These are phyloP conservation scores for Labroides dimidiatus DNA, from an alignment of 2,797 vertebrate genomes.

Conservation along the genomic window DNA sequence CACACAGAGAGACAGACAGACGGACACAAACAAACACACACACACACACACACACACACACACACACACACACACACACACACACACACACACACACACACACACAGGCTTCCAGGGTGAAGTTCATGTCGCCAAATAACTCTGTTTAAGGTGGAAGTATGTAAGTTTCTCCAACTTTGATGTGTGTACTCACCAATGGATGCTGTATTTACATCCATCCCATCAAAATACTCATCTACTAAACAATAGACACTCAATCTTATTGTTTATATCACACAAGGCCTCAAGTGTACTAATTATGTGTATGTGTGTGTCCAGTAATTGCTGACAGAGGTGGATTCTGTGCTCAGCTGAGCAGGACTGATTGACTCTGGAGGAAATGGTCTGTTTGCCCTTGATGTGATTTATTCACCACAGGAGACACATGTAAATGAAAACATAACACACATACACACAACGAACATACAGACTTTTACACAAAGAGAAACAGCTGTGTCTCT, in stretches of 20 bases:
- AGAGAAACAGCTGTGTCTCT: slow-evolving; percentile 14
- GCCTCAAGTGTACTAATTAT: neutral
- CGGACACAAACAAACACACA: slow-evolving; percentile 3
- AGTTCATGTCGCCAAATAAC: neutral
- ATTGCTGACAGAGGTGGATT: slow-evolving; percentile 53
- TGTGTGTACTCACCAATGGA: neutral
- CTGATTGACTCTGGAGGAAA: slow-evolving; percentile 60
- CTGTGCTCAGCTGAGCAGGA: slow-evolving; percentile 54
- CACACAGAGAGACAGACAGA: too few species aligned
- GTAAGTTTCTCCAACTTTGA: neutral
- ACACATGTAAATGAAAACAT: neutral
- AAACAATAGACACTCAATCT: neutral
- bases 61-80: slow-evolving; percentile 4
- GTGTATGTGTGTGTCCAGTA: slow-evolving; percentile 27
- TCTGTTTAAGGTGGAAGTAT: neutral
- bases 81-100: slow-evolving; percentile 4
- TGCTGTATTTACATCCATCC: neutral
- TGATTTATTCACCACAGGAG: slow-evolving; percentile 38
- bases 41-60: neutral
- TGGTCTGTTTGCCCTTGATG: slow-evolving; percentile 42
- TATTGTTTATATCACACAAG: neutral
- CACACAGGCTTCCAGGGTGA: neutral
- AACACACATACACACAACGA: slow-evolving; percentile 4
- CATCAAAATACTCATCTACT: neutral
- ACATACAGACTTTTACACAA: neutral